phyloP scores from a whole-genome alignment of 2,888 invertebrate genomes.

The Chesias legatella region DNA sequence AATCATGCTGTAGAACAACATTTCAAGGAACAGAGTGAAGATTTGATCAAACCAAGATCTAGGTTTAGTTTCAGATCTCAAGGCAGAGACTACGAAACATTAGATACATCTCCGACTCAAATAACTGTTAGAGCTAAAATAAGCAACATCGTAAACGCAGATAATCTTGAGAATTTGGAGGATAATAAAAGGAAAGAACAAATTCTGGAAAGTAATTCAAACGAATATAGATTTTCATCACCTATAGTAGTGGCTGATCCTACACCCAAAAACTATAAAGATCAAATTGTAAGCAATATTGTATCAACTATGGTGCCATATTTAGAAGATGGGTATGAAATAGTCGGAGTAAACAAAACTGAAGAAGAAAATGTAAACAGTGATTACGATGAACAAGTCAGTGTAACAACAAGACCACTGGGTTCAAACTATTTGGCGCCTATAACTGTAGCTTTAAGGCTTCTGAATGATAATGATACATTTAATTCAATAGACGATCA shows the following conservation, averaged over 20 bases:
- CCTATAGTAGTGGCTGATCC: conserved; percentile 75
- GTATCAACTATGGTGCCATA: conserved; percentile 72
- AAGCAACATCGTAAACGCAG: conserved; percentile 49
- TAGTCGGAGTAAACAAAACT: conserved; percentile 57
- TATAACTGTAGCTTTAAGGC: conserved; percentile 79
- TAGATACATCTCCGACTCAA: conserved; percentile 41
- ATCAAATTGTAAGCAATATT: conserved; percentile 61
- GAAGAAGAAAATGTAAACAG: conserved; percentile 36
- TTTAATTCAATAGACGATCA: conserved; percentile 63
- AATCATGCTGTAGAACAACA: conserved; percentile 74
- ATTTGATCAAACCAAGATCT: conserved; percentile 55
- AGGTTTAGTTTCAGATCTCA: conserved; percentile 40
- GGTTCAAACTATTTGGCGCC: conserved; percentile 80
- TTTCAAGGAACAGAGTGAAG: conserved; percentile 48
- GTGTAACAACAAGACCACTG: conserved; percentile 80
- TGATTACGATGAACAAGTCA: conserved; percentile 43
- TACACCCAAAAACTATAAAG: conserved; percentile 46
- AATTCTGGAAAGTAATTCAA: conserved; percentile 38
- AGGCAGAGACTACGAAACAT: conserved; percentile 33
- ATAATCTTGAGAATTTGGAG: conserved; percentile 41
- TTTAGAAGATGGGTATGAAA: conserved; percentile 66
- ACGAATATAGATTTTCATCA: conserved; percentile 56
- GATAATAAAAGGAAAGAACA: conserved; percentile 37
- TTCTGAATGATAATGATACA: conserved; percentile 67
- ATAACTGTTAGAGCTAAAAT: conserved; percentile 62